phyloP scores from a whole-genome alignment of 1,140 invertebrate species.

The Saxidomus purpurata region DNA sequence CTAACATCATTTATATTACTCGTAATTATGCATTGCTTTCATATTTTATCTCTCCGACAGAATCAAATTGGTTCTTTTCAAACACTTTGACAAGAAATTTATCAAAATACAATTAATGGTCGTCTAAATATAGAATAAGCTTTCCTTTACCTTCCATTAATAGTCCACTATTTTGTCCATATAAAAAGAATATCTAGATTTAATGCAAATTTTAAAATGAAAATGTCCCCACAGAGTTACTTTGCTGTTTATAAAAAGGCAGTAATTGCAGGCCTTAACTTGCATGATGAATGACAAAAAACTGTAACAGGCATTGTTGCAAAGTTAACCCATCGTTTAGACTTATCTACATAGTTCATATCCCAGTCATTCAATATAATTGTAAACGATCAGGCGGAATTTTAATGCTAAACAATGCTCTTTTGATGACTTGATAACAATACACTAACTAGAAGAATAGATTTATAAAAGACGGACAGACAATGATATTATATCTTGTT shows the following conservation, averaged over 20 bases:
- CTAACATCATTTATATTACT: not conserved
- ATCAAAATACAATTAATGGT: conserved; percentile 5
- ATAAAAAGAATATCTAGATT: conserved; percentile 13
- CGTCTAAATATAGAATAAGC: not conserved
- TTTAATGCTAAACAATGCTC: conserved; percentile 19
- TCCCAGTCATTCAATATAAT: conserved; percentile 12
- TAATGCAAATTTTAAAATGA: conserved; percentile 17
- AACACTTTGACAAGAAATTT: conserved; percentile 10
- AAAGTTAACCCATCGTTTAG: conserved; percentile 15
- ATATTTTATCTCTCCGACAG: conserved; percentile 1
- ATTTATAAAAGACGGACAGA: not conserved
- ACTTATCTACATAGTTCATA: conserved; percentile 16
- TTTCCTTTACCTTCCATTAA: conserved; percentile 16
- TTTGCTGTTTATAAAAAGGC: not conserved
- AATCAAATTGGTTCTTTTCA: conserved; percentile 30
- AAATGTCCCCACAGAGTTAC: not conserved
- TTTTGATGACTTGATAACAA: not conserved
- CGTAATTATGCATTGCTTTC: not conserved
- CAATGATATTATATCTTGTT: not conserved
- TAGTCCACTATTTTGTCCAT: conserved; percentile 17
- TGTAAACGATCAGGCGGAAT: not conserved
- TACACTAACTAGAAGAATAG: not conserved
- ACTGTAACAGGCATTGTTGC: conserved; percentile 15
- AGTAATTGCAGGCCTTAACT: not conserved
- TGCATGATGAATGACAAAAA: not conserved